Conservation (phyloP, 92 coral and sea anemone species). For the Paramuricea clavata region DNA sequence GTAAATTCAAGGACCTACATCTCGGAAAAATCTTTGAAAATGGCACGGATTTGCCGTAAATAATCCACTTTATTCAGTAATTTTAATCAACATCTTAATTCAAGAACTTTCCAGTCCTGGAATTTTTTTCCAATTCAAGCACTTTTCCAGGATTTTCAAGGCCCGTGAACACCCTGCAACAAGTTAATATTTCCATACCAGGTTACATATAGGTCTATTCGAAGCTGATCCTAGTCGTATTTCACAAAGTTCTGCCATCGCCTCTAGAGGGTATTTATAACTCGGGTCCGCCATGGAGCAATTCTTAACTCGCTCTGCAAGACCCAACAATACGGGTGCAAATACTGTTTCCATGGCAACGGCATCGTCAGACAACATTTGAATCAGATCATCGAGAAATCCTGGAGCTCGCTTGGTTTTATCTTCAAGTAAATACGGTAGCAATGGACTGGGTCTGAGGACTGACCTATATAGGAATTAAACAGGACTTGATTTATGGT, state of each 20-base stretch:
- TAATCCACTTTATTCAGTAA: too few relatives aligned
- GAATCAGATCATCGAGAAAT: conserved; percentile 80
- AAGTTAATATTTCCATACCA: conserved; percentile 78
- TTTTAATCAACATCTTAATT: too few relatives aligned
- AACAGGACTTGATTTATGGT: background rate
- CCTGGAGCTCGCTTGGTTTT: conserved; percentile 78
- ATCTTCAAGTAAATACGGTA: conserved; percentile 72
- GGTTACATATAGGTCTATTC: conserved; percentile 81
- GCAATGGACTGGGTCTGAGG: conserved; percentile 72
- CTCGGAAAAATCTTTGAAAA: too few relatives aligned
- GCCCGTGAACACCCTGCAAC: too few relatives aligned
- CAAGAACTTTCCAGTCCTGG: too few relatives aligned
- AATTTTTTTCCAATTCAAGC: too few relatives aligned
- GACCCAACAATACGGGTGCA: conserved; percentile 81
- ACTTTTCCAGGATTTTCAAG: too few relatives aligned
- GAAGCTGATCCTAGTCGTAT: conserved; percentile 75
- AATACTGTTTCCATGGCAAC: conserved; percentile 75
- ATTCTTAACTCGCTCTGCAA: conserved; percentile 82
- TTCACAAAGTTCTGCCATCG: conserved; percentile 79
- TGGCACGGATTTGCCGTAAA: too few relatives aligned
- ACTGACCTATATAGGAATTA: conserved; percentile 20
- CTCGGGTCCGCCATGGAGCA: conserved; percentile 72
- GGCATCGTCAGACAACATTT: conserved; percentile 66
- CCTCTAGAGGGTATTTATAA: conserved; percentile 78
- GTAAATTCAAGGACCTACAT: too few relatives aligned